These are phyloP conservation scores for Pogonomyrmex barbatus DNA, from an alignment of 1,140 invertebrate genomes.

Conservation along the genomic window DNA sequence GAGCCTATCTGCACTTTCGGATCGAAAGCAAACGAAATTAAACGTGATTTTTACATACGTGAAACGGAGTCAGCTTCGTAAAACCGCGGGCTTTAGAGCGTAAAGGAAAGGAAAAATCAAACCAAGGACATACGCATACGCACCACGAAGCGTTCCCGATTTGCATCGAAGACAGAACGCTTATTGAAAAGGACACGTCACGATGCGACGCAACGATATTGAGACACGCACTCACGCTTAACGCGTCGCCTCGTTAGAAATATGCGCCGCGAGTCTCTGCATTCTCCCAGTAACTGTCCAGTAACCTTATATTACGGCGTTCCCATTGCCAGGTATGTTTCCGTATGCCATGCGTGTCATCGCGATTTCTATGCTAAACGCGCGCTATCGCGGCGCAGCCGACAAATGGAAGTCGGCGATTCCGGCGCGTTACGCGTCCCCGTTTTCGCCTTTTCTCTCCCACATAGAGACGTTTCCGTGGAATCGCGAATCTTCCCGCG, in stretches of 20 bases:
- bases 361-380: constrained; percentile 72
- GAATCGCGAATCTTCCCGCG: neutral
- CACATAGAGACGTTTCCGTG: neutral
- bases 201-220: neutral
- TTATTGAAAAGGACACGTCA: neutral
- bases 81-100: neutral
- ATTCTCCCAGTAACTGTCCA: neutral
- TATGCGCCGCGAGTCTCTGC: constrained; percentile 29
- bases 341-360: constrained; percentile 61
- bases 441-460: neutral
- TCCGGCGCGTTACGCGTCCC: constrained; percentile 37
- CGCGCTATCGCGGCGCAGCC: constrained; percentile 58
- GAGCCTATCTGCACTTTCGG: neutral
- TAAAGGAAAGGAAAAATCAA: neutral
- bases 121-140: neutral
- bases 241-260: neutral
- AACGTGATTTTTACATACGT: neutral
- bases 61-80: neutral
- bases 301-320: constrained; percentile 13
- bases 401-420: constrained; percentile 34
- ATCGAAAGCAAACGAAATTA: neutral
- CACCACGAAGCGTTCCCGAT: neutral
- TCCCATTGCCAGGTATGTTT: constrained; percentile 43
- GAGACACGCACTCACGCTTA: neutral
- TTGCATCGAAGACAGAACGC: neutral